A percentile compares a stretch with the other conserved stretches of the same genome.
phyloP scores from a whole-genome alignment of 1,140 invertebrate genomes.

The Leptoteleia sp. region DNA sequence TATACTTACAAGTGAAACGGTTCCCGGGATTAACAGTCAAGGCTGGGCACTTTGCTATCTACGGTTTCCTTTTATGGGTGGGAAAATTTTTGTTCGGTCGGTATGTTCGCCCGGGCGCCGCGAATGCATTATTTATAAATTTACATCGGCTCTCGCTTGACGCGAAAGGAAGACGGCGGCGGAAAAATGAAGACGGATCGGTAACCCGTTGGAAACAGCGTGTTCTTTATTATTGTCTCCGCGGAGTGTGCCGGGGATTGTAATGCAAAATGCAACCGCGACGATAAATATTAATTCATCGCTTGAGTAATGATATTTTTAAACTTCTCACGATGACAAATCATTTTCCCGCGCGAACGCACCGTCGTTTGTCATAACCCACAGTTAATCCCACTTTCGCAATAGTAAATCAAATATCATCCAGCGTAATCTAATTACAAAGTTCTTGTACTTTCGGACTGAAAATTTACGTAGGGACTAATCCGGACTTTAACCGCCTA shows the following conservation, averaged over 20 bases:
- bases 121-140: constrained; percentile 21
- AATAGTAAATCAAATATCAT: constrained; percentile 49
- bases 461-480: constrained; percentile 24
- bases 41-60: too few species aligned
- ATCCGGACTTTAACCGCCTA: constrained; percentile 20
- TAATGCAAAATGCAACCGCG: constrained; percentile 18
- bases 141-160: too few species aligned
- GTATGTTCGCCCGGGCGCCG: too few species aligned
- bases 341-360: constrained; percentile 9
- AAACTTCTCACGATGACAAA: constrained; percentile 38
- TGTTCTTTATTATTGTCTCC: constrained; percentile 16
- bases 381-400: constrained; percentile 27
- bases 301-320: constrained; percentile 28
- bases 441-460: constrained; percentile 23
- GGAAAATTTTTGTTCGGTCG: too few species aligned
- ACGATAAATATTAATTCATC: constrained; percentile 45
- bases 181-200: constrained; percentile 30
- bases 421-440: constrained; percentile 29
- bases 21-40: too few species aligned
- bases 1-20: too few species aligned
- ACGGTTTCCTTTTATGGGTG: too few species aligned
- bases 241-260: constrained; percentile 6
- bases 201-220: constrained; percentile 5
- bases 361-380: constrained; percentile 20
- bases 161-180: neutral